Conservation (phyloP, 1,140 invertebrate species). For the Lasioglossum baleicum region DNA sequence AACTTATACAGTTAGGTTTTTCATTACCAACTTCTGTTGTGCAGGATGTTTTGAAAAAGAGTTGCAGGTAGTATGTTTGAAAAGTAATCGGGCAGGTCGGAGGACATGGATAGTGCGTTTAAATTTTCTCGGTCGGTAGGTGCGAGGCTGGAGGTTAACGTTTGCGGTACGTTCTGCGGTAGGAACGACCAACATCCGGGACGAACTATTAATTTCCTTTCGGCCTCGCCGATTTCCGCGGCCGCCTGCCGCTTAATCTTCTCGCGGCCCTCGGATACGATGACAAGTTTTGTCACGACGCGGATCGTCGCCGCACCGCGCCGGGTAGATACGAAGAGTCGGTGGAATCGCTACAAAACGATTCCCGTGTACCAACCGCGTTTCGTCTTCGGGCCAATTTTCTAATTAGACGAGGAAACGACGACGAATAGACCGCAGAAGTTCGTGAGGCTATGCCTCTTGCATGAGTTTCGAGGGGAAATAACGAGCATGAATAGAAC, state of each 20-base stretch:
- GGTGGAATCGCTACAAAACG: conserved; percentile 1
- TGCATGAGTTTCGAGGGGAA: conserved; percentile 28
- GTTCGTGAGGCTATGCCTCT: conserved; percentile 19
- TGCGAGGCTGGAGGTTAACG: conserved; percentile 50
- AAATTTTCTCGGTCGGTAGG: conserved; percentile 28
- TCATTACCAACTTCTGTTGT: too few relatives aligned
- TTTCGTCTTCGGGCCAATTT: conserved; percentile 14
- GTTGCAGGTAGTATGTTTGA: background rate
- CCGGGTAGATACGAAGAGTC: too few relatives aligned
- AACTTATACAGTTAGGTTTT: too few relatives aligned
- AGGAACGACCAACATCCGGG: conserved; percentile 58
- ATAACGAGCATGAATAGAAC: conserved; percentile 33
- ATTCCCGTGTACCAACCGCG: background rate
- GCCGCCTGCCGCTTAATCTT: conserved; percentile 54
- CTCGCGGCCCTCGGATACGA: conserved; percentile 47
- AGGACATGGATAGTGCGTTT: conserved; percentile 9
- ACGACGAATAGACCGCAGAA: conserved; percentile 16
- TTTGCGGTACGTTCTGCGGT: conserved; percentile 66
- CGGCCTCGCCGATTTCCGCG: conserved; percentile 61
- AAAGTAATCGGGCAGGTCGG: conserved; percentile 30
- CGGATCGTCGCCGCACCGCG: background rate
- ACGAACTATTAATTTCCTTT: conserved; percentile 71
- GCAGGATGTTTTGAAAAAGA: too few relatives aligned
- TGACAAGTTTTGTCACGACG: conserved; percentile 22
- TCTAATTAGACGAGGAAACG: conserved; percentile 38